Conservation (phyloP, 2,888 invertebrate species). For the Nomada lathburiana region DNA sequence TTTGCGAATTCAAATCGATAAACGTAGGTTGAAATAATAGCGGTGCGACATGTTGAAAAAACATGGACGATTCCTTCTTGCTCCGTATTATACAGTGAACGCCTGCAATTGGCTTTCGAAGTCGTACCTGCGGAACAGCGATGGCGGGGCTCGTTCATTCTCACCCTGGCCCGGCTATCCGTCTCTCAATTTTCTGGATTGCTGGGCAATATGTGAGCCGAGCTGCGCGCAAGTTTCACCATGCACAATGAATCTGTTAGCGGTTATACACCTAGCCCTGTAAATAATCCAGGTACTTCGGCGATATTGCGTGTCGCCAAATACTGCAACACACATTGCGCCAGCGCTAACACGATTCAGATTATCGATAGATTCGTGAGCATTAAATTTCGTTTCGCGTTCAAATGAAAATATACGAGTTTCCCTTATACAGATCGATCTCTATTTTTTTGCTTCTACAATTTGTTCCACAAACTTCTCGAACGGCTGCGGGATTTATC, state of each 20-base stretch:
- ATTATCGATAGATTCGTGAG: not conserved
- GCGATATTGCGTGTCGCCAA: not conserved
- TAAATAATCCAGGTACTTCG: not conserved
- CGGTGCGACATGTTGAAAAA: too few species aligned
- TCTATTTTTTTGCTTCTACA: not conserved
- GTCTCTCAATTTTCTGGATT: constrained; percentile 79
- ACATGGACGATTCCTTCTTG: too few species aligned
- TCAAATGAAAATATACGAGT: not conserved
- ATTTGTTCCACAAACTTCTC: too few species aligned
- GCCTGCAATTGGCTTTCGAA: constrained; percentile 74
- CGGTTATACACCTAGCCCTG: not conserved
- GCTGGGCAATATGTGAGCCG: constrained; percentile 73
- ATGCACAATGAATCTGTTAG: constrained; percentile 58
- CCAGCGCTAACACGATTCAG: not conserved
- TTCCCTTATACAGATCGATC: too few species aligned
- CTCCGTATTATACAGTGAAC: too few species aligned
- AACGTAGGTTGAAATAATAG: too few species aligned
- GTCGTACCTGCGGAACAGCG: constrained; percentile 65
- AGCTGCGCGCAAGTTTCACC: constrained; percentile 64
- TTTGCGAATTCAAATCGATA: too few species aligned
- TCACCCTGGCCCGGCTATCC: constrained; percentile 55
- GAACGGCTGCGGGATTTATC: too few species aligned
- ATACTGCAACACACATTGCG: not conserved
- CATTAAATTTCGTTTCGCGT: not conserved
- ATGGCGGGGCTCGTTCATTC: constrained; percentile 55